Percentiles rank a stretch among this genome's conserved stretches.
Conservation (phyloP, 1,140 invertebrate genomes). For the Amyelois transitella region DNA sequence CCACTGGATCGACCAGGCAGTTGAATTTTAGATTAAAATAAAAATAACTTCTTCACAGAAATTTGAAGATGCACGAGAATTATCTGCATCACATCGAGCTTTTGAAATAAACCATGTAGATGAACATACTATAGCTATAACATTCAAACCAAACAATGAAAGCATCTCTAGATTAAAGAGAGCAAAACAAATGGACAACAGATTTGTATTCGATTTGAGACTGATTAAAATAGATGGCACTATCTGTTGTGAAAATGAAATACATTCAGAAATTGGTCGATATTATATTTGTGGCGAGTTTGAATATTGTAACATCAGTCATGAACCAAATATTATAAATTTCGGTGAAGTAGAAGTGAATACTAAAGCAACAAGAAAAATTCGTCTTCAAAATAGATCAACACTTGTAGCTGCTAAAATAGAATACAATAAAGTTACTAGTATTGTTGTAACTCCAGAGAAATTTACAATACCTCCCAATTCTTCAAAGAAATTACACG, state of each 20-base stretch:
- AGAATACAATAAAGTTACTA: slow-evolving; percentile 34
- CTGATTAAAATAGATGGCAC: slow-evolving; percentile 51
- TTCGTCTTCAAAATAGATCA: slow-evolving; percentile 49
- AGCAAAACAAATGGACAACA: slow-evolving; percentile 31
- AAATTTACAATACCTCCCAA: slow-evolving; percentile 44
- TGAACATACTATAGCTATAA: slow-evolving; percentile 38
- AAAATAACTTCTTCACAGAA: slow-evolving; percentile 50
- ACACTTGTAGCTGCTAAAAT: slow-evolving; percentile 39
- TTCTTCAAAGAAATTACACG: slow-evolving; percentile 29
- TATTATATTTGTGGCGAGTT: slow-evolving; percentile 59
- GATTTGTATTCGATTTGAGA: slow-evolving; percentile 55
- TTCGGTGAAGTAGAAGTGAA: slow-evolving; percentile 51
- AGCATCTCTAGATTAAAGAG: slow-evolving; percentile 49
- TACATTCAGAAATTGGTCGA: slow-evolving; percentile 55
- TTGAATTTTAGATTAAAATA: no score
- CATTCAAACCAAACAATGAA: slow-evolving; percentile 49
- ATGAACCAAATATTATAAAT: slow-evolving; percentile 40
- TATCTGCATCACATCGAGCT: slow-evolving; percentile 55
- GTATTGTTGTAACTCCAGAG: slow-evolving; percentile 39
- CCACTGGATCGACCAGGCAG: no score
- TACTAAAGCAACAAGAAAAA: slow-evolving; percentile 32
- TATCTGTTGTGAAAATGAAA: slow-evolving; percentile 51
- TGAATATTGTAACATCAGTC: slow-evolving; percentile 45
- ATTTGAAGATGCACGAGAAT: slow-evolving; percentile 53
- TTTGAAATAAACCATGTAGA: slow-evolving; percentile 34